A percentile compares a stretch with the other conserved stretches of the same genome.
These are phyloP conservation scores for Ips nitidus DNA, from an alignment of 1,140 invertebrate species.

Conservation along the genomic window DNA sequence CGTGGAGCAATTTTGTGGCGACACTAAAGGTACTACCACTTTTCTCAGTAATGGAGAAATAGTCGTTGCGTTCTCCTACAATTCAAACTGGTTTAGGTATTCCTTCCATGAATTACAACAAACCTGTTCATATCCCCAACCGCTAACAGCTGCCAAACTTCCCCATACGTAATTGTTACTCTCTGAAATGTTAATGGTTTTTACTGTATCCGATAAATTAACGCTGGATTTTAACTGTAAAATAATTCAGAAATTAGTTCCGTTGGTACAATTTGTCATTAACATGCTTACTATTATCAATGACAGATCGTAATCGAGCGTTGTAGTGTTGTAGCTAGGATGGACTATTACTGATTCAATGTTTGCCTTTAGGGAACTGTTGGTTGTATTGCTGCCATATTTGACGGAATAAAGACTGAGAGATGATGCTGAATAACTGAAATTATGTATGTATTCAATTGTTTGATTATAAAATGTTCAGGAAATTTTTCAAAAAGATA, in stretches of 20 bases:
- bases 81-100: not conserved
- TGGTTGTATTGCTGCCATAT: conserved; percentile 21
- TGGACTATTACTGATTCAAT: conserved; percentile 20
- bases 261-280: not conserved
- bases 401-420: conserved; percentile 5
- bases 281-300: conserved; percentile 17
- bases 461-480: not conserved
- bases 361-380: not conserved
- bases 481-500: not conserved
- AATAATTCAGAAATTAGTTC: not conserved
- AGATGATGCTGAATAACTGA: conserved; percentile 6
- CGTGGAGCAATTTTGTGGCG: not conserved
- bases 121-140: conserved; percentile 26
- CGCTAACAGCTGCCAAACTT: conserved; percentile 20
- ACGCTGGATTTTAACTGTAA: conserved; percentile 15
- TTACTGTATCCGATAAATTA: conserved; percentile 10
- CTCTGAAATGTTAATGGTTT: conserved; percentile 11
- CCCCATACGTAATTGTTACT: conserved; percentile 8
- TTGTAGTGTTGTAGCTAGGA: conserved; percentile 7
- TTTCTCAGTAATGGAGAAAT: conserved; percentile 2
- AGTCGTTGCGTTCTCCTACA: conserved; percentile 23
- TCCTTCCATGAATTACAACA: not conserved
- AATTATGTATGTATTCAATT: not conserved
- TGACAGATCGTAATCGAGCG: conserved; percentile 14
- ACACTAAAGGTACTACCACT: conserved; percentile 10